Evolutionary conservation across 2,113 vertebrate genomes (phyloP).

Genomic region (Catharus bicknelli): DNA sequence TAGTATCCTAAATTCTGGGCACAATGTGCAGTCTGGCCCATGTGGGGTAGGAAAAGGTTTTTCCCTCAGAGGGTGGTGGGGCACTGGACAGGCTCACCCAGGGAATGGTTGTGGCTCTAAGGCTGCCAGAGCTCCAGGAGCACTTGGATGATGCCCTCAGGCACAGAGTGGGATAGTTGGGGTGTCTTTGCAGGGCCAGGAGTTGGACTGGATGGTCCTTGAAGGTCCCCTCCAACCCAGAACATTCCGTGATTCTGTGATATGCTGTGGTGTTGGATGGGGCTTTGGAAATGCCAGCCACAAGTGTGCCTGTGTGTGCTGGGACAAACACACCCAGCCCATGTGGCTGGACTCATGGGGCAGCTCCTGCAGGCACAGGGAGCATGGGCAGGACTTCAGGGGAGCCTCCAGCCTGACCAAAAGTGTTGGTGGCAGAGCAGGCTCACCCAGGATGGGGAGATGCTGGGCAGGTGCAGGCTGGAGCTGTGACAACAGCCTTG

Average conservation of each 20-base stretch:
- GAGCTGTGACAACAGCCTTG: background rate
- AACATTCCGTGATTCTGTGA: background rate
- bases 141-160: background rate
- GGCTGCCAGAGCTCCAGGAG: background rate
- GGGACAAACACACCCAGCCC: background rate
- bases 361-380: background rate
- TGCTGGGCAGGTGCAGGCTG: background rate
- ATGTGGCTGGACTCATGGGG: rapidly evolving
- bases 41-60: background rate
- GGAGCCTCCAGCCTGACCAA: background rate
- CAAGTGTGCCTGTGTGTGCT: rapidly evolving
- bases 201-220: background rate
- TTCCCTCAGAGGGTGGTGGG: background rate
- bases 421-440: background rate
- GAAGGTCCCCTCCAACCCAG: background rate
- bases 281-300: background rate
- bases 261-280: background rate
- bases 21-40: background rate
- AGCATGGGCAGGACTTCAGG: background rate
- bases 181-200: background rate
- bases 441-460: background rate
- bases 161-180: background rate
- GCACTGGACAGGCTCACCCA: background rate
- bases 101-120: background rate
- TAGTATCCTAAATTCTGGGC: background rate